Base-by-base conservation (phyloP, 2,888 invertebrate genomes). In the Balanococcus diminutus region DNA sequence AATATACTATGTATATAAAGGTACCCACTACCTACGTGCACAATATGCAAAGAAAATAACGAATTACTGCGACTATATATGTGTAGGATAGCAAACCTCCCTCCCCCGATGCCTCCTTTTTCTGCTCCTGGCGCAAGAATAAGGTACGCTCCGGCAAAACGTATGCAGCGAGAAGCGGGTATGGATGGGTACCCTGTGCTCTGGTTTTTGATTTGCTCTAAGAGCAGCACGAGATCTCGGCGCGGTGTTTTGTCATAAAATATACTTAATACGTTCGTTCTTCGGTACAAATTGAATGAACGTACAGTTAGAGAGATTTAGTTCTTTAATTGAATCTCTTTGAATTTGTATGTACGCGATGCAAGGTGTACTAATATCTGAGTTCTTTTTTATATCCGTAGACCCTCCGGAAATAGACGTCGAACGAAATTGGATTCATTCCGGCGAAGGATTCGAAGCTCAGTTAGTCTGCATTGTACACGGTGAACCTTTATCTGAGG, bases 391-490 rank as follows among this genome's bases (percentile, higher is more conserved):
- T 56, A 46, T 22, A 22, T 8, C 0, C 8, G 2, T 56, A 92
- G 92, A 92, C 90, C 91, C 92, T 79, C 92, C 92, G 39, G 92
- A 92, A 89, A 92, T 92, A 87, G 91, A 91, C 83, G 91, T 93
- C 87, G 93, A 93, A 89, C 91, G 92, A 88, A 92, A 92, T 81
- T 92, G 93, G 89, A 93, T 93, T 86, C 93, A 93, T 89, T 92
- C 93, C 5, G 93, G 93, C 14, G 93, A 93, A 89, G 93, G 93
- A 86, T 92, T 92, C 88, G 93, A 93, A 89, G 93, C 93, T 31
- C 92, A 93, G 89, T 91, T 93, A 84, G 93, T 93, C 83, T 93
- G 94, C 89, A 93, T 93, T 88, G 93, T 94, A 46, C 93, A 93
- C 89, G 93, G 93, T 32, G 93, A 93, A 90, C 93, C 92, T 87